These are phyloP conservation scores for Lagopus muta DNA, from an alignment of 2,113 vertebrate genomes.

Conservation along the genomic window DNA sequence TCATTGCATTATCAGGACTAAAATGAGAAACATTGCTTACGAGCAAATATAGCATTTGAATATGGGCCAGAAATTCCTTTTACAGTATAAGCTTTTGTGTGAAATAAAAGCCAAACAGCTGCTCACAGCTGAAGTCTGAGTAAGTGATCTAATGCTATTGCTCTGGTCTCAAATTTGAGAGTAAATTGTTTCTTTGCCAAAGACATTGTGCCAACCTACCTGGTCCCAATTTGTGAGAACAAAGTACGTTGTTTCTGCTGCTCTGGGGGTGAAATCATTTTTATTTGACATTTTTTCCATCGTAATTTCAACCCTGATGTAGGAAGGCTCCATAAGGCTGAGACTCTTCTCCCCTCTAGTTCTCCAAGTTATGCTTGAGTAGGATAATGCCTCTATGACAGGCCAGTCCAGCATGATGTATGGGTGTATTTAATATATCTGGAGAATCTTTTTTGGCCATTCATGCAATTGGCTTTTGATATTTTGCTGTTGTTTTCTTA, in stretches of 20 bases:
- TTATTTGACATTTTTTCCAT: not conserved
- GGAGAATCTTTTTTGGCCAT: not conserved
- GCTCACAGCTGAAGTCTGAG: constrained; percentile 61
- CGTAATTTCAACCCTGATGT: not conserved
- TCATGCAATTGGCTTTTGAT: not conserved
- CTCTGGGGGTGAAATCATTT: constrained; percentile 29
- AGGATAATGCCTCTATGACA: not conserved
- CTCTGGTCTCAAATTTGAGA: constrained; percentile 60
- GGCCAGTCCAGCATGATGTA: not conserved
- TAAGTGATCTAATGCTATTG: constrained; percentile 64
- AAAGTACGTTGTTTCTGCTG: constrained; percentile 54
- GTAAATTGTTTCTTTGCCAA: constrained; percentile 43
- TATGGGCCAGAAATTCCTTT: constrained; percentile 70
- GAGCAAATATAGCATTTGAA: constrained; percentile 69
- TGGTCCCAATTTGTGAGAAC: constrained; percentile 72
- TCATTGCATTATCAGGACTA: constrained; percentile 61
- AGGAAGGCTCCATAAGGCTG: not conserved
- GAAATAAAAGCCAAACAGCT: constrained; percentile 77
- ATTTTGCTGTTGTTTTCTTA: not conserved
- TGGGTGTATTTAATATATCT: not conserved
- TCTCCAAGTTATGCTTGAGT: not conserved
- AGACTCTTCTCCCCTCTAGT: not conserved
- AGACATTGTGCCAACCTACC: constrained; percentile 60
- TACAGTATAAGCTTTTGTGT: constrained; percentile 60
- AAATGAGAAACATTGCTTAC: constrained; percentile 66